Base-by-base conservation (phyloP, 2,797 vertebrate genomes). In the Macroramphosus scolopax region DNA sequence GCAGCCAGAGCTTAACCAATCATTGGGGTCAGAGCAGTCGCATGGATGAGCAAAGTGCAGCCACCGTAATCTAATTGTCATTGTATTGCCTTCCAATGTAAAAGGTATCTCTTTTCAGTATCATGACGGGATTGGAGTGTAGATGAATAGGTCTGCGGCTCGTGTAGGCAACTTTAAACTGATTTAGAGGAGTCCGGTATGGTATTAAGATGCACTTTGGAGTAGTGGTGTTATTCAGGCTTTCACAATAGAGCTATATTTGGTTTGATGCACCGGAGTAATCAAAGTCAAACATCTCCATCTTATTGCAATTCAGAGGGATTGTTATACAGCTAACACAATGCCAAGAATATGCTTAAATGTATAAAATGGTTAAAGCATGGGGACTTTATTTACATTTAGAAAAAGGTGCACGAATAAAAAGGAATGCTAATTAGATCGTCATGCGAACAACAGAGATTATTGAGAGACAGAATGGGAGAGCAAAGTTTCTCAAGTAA, bases 31-130 rank as follows among this genome's bases (percentile, higher is more conserved):
- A 83, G 58, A 78, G 66, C 78, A 79, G 83, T 75, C 72, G 75
- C 79, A 81, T 79, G 84, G 79, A 80, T 75, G 81, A 87, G 77
- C 82, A 80, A 69, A 85, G 87, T 82, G 88, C 85, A 87, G 80
- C 72, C 76, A 57, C 71, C 79, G 57, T 91, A 89, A 91, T 90
- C 83, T 83, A 87, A 91, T 90, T 87, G 82, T 87, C 85, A 87
- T 87, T 89, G 87, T 87, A 88, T 89, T 88, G 87, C 84, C 80
- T 86, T 78, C 78, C 70, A 70, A 83, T 81, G 80, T 87, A 87
- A 88, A 86, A 85, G 70, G 79, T 74, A 77, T 82, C 81, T 84
- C 83, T 76, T 83, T 85, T 86, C 81, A 82, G 84, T 64, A 76
- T 66, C 71, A 76, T 68, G 82, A 55, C 78, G 78, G 49, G 74